Conservation (phyloP, 1,140 invertebrate genomes). For the Oryzaephilus surinamensis region DNA sequence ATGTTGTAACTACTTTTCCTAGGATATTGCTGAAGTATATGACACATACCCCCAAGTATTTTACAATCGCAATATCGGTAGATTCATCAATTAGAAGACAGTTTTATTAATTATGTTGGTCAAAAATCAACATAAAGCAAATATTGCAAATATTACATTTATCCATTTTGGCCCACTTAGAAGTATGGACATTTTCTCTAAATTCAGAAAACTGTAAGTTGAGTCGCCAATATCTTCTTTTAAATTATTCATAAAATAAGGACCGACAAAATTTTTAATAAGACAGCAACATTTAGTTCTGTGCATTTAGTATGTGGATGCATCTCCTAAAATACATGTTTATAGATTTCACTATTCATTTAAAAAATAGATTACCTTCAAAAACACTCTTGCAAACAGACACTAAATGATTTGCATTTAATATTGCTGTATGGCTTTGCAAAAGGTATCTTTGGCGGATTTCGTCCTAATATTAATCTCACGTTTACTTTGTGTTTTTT, state of each 20-base stretch:
- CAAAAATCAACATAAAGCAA: background rate
- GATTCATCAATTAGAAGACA: constrained; percentile 37
- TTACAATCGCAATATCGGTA: constrained; percentile 30
- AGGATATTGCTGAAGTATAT: constrained; percentile 29
- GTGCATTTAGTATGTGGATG: too few species aligned
- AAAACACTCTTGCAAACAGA: constrained; percentile 2
- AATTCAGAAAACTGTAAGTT: constrained; percentile 32
- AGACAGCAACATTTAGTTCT: constrained; percentile 32
- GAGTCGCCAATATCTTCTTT: constrained; percentile 28
- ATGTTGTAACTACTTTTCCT: constrained; percentile 24
- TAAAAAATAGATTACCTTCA: background rate
- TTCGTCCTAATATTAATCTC: constrained; percentile 2
- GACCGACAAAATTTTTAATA: constrained; percentile 31
- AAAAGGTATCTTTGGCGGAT: constrained; percentile 2
- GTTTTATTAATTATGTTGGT: background rate
- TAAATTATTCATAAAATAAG: constrained; percentile 25
- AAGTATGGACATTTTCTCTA: too few species aligned
- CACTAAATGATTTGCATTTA: constrained; percentile 1
- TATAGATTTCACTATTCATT: background rate
- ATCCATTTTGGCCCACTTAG: too few species aligned
- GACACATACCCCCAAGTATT: constrained; percentile 31
- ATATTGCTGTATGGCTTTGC: constrained; percentile 2
- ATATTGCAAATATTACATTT: too few species aligned
- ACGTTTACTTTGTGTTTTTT: constrained; percentile 6
- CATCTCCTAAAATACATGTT: too few species aligned